Conservation (phyloP, 2,888 invertebrate genomes). For the Crematogaster levior region DNA sequence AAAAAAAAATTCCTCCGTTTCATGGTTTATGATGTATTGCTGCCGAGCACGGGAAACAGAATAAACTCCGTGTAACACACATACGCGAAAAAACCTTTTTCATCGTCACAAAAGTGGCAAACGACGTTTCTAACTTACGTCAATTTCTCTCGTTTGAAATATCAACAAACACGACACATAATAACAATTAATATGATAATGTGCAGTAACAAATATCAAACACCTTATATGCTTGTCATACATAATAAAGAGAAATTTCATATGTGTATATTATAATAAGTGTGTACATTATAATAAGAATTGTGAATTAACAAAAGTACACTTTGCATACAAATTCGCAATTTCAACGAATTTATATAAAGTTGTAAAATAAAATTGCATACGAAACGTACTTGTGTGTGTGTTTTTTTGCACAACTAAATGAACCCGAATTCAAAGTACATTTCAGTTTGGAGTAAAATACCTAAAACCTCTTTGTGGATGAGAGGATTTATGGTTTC, state of each 20-base stretch:
- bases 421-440: background rate
- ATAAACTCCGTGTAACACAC: background rate
- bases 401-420: background rate
- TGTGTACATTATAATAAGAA: background rate
- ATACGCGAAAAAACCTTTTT: background rate
- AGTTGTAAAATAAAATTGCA: background rate
- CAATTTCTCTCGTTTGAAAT: background rate
- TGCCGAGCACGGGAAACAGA: background rate
- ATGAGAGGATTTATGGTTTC: conserved; percentile 13
- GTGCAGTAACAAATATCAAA: background rate
- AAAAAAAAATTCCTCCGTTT: conserved; percentile 24
- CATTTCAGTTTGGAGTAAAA: background rate
- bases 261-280: background rate
- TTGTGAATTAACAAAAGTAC: background rate
- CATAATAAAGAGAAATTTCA: background rate
- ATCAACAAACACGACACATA: background rate
- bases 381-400: background rate
- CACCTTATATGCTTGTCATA: background rate
- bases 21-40: conserved; percentile 32
- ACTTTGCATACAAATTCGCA: background rate
- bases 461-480: background rate
- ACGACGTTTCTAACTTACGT: background rate
- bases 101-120: conserved; percentile 4
- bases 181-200: background rate
- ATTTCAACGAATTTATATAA: background rate